These are phyloP conservation scores for Drosophila sucinea DNA, from an alignment of 1,140 invertebrate species.

Conservation along the genomic window DNA sequence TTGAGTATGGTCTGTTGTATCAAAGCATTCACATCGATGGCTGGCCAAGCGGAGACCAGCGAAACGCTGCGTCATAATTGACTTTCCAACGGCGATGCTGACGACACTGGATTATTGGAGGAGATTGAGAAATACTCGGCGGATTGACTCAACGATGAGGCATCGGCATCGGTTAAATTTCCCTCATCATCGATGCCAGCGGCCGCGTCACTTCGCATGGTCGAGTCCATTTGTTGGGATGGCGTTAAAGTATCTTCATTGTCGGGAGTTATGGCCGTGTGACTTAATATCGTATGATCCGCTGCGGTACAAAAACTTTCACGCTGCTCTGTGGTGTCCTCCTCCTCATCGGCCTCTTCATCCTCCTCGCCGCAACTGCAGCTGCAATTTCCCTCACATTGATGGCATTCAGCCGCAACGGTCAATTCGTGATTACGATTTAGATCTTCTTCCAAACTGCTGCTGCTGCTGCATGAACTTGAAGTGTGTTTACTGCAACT, in stretches of 20 bases:
- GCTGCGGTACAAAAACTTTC: constrained; percentile 70
- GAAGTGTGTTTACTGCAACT: constrained; percentile 61
- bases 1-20: constrained; percentile 82
- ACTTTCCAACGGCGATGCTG: constrained; percentile 34
- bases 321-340: constrained; percentile 64
- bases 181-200: constrained; percentile 28
- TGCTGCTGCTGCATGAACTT: constrained; percentile 75
- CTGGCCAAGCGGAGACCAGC: constrained; percentile 83
- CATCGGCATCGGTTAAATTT: constrained; percentile 62
- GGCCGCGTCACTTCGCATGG: constrained; percentile 54
- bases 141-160: constrained; percentile 76
- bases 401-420: constrained; percentile 73
- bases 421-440: constrained; percentile 51
- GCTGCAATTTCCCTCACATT: constrained; percentile 37
- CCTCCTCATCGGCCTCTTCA: constrained; percentile 45
- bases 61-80: constrained; percentile 83
- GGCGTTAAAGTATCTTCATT: constrained; percentile 66
- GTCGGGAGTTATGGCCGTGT: constrained; percentile 57
- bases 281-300: constrained; percentile 63
- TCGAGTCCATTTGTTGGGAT: constrained; percentile 64
- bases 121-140: constrained; percentile 77
- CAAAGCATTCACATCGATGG: constrained; percentile 80
- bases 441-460: constrained; percentile 68
- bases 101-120: constrained; percentile 32
- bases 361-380: constrained; percentile 52